These are phyloP conservation scores for Orgyia antiqua DNA, from an alignment of 2,888 invertebrate species.

Conservation along the genomic window DNA sequence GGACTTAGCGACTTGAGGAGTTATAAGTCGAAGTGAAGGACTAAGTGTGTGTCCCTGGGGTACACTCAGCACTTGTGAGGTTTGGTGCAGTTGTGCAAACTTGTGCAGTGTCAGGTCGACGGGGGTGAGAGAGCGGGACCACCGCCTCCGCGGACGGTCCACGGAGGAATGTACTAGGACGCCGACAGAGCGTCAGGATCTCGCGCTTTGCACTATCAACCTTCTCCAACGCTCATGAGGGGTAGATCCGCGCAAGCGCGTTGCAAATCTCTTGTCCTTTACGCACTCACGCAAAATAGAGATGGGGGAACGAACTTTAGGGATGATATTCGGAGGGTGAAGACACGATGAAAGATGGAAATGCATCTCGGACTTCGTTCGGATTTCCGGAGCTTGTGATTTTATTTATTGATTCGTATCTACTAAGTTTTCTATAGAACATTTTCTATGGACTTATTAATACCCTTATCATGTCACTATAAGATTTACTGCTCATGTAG, in stretches of 20 bases:
- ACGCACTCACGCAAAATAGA: conserved; percentile 40
- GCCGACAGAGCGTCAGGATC: conserved; percentile 65
- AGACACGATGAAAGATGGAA: conserved; percentile 75
- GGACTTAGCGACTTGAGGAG: conserved; percentile 12
- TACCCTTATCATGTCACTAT: conserved; percentile 57
- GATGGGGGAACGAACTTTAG: conserved; percentile 53
- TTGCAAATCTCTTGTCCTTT: conserved; percentile 37
- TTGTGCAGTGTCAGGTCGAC: conserved; percentile 36
- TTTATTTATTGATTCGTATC: conserved; percentile 76
- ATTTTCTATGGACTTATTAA: conserved; percentile 59
- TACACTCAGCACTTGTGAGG: conserved; percentile 28
- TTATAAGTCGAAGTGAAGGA: conserved; percentile 9
- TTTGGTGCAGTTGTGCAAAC: conserved; percentile 33
- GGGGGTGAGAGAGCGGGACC: conserved; percentile 73
- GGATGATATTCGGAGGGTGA: conserved; percentile 75
- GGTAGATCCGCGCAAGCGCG: conserved; percentile 69
- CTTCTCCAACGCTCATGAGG: conserved; percentile 64
- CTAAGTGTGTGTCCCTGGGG: conserved; percentile 29
- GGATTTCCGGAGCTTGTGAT: conserved; percentile 75
- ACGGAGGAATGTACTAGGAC: conserved; percentile 66
- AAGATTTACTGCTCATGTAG: conserved; percentile 54
- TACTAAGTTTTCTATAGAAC: conserved; percentile 40
- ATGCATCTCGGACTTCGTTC: conserved; percentile 74
- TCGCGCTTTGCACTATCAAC: conserved; percentile 60
- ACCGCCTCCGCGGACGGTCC: conserved; percentile 71